Base-by-base conservation (phyloP, 2,797 vertebrate genomes). In the Falco cherrug region DNA sequence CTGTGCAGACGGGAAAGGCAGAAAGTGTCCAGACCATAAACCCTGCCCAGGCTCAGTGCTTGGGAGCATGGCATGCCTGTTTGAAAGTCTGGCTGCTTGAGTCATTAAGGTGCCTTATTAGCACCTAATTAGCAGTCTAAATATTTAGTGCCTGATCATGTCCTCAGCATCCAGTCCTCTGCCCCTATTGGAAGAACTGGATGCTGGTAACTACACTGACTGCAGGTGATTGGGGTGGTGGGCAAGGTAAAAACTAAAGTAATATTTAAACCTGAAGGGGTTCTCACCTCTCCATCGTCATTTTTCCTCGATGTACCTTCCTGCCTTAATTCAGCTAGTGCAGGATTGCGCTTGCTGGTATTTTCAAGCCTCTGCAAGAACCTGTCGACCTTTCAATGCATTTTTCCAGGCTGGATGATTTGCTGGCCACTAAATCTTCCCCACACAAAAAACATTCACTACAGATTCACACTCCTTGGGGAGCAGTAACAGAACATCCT, bases 361-460 rank as follows among this genome's bases (percentile, higher is more conserved):
- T 53, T 53, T 78, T 29, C 45, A 51, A 51, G 45, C 33, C 64
- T 37, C 19, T n/a, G 13, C 20, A 9, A 3, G 37, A 50, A 19
- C 39, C 31, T 14, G 28, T 2, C 2, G 21, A 14, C 31, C 11
- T 24, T 37, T 63, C 48, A 13, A 24, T 15, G 4, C 1, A 6
- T 31, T 84, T 70, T 53, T 83, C 39, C 53, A 29, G 19, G 4
- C 11, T 70, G 84, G 48, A 59, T 22, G 57, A 75, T 69, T 37
- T n/a, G 3, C 48, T 67, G 84, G 1, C 5, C 12, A 15, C 35
- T 26, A 9, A 31, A 57, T 5, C 22, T n/a, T 61, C 21, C 45
- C 5, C 31, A 1, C 8, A 75, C 5, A 5, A 16, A 35, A n/a
- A 35, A 45, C 2, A 5, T 6, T 41, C n/a, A 6, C 13, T 21